Conservation (phyloP, 2,797 vertebrate genomes). For the Gobio occitaniae region DNA sequence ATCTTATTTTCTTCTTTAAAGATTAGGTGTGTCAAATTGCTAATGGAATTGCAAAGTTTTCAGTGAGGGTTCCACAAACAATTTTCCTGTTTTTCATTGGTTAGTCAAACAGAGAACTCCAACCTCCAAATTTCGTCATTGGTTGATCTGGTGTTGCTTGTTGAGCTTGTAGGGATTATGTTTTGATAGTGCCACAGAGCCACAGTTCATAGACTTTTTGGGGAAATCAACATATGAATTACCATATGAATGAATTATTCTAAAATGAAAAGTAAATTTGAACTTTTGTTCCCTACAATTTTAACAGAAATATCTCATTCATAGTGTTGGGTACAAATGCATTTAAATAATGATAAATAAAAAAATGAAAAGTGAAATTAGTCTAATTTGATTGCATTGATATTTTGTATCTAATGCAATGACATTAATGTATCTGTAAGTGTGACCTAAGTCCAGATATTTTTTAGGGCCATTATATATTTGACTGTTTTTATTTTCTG, state of each 20-base stretch:
- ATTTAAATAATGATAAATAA: neutral
- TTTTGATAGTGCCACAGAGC: neutral
- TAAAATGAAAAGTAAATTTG: neutral
- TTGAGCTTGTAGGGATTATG: neutral
- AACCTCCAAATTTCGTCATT: neutral
- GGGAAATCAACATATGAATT: neutral
- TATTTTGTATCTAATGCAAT: neutral
- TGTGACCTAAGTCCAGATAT: neutral
- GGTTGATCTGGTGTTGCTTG: neutral
- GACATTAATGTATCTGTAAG: neutral
- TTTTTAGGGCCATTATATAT: neutral
- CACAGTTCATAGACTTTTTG: neutral
- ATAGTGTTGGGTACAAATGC: neutral
- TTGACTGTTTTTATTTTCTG: neutral
- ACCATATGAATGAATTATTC: neutral
- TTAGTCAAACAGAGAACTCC: neutral
- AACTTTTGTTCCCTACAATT: neutral
- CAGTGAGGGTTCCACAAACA: neutral
- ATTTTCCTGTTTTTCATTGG: neutral
- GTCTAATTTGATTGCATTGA: neutral
- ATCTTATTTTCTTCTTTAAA: neutral
- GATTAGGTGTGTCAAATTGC: neutral
- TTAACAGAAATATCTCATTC: neutral
- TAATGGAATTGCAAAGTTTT: neutral
- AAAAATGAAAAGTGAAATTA: neutral